phyloP scores from a whole-genome alignment of 2,888 invertebrate species.

The Ophioninae sp. region DNA sequence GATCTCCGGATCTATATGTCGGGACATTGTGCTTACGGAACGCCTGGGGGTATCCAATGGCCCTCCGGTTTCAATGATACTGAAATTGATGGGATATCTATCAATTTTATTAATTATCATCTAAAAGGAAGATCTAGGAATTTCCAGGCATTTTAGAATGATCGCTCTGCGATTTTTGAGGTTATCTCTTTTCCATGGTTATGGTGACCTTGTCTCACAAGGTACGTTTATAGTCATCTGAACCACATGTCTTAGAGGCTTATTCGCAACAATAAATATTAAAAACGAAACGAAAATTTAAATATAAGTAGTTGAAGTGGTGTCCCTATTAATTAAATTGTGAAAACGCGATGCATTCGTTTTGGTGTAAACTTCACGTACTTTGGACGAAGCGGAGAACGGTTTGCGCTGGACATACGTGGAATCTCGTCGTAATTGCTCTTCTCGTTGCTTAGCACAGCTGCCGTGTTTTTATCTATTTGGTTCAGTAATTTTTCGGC shows the following conservation, averaged over 20 bases:
- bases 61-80: slow-evolving; percentile 1
- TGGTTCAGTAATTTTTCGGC: slow-evolving; percentile 89
- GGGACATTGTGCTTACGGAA: slow-evolving; percentile 4
- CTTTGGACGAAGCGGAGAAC: slow-evolving; percentile 67
- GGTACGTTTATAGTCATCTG: too few relatives aligned
- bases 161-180: too few relatives aligned
- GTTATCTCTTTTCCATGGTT: too few relatives aligned
- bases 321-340: background rate
- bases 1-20: background rate
- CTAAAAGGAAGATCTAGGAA: background rate
- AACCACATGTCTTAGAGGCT: too few relatives aligned
- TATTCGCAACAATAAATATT: too few relatives aligned
- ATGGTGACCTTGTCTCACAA: too few relatives aligned
- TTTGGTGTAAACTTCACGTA: background rate
- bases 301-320: background rate
- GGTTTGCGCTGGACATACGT: slow-evolving; percentile 74
- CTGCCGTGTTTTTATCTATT: slow-evolving; percentile 88
- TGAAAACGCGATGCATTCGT: background rate
- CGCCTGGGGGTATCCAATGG: slow-evolving; percentile 37
- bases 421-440: slow-evolving; percentile 69
- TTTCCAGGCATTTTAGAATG: background rate
- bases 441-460: slow-evolving; percentile 82
- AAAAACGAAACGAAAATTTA: too few relatives aligned
- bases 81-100: background rate
- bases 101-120: background rate